phyloP scores from a whole-genome alignment of 2,888 invertebrate species.

The Stenolophus ochropezus region DNA sequence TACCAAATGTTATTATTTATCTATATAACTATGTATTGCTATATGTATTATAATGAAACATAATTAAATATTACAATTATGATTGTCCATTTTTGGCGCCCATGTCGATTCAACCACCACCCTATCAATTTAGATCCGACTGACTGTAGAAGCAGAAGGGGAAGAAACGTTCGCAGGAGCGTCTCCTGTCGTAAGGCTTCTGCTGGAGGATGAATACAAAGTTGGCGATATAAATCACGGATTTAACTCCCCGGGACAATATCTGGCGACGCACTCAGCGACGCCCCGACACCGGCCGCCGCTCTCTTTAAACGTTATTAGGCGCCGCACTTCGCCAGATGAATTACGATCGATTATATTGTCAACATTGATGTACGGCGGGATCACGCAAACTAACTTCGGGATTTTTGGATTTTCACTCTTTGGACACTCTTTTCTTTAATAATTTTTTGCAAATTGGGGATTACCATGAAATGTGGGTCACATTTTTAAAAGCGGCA shows the following conservation, averaged over 20 bases:
- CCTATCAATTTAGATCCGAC: no score
- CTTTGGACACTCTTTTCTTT: slow-evolving; percentile 24
- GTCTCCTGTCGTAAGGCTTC: no score
- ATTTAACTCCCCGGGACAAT: slow-evolving; percentile 55
- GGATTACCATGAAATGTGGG: no score
- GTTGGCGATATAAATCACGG: slow-evolving; percentile 57
- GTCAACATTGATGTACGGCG: slow-evolving; percentile 55
- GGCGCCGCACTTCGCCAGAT: slow-evolving; percentile 31
- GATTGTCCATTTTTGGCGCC: no score
- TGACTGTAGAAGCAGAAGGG: no score
- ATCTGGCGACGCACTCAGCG: slow-evolving; percentile 33
- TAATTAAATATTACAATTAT: no score
- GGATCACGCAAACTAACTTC: slow-evolving; percentile 46
- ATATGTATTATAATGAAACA: no score
- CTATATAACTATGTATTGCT: no score
- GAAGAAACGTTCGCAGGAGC: background rate
- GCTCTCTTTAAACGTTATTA: slow-evolving; percentile 52
- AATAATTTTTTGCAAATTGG: slow-evolving; percentile 30
- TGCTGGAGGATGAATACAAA: slow-evolving; percentile 53
- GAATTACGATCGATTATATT: slow-evolving; percentile 57
- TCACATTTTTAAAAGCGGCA: no score
- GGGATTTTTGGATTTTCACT: slow-evolving; percentile 12
- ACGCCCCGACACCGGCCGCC: slow-evolving; percentile 10
- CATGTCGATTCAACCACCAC: no score
- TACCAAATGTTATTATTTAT: no score